Percentiles rank a stretch among this genome's conserved stretches.
These are phyloP conservation scores for Pogoniulus pusillus DNA, from an alignment of 2,797 vertebrate genomes.

Conservation along the genomic window DNA sequence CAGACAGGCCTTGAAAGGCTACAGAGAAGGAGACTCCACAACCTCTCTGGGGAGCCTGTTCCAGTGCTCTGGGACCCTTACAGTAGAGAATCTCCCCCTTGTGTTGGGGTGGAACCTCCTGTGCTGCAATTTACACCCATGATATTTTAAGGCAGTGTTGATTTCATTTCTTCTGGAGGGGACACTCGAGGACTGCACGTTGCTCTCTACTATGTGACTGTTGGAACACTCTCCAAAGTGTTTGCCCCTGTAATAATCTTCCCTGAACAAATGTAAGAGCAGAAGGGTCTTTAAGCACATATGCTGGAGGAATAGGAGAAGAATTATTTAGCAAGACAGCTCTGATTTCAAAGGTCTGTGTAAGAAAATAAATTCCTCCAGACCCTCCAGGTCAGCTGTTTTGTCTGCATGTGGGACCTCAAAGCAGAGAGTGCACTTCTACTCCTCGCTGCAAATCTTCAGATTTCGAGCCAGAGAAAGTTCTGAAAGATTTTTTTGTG, in stretches of 20 bases:
- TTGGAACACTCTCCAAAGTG: not conserved
- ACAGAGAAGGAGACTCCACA: no score
- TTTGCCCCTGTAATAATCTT: not conserved
- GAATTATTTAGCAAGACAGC: not conserved
- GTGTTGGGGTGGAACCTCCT: no score
- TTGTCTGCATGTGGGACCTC: slow-evolving; percentile 28
- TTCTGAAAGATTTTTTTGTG: slow-evolving; percentile 40
- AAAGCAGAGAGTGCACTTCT: not conserved
- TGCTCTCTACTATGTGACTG: no score
- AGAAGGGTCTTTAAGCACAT: not conserved
- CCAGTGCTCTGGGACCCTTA: no score
- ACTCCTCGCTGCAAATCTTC: slow-evolving; percentile 16
- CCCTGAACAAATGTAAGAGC: not conserved
- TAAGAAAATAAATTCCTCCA: slow-evolving; percentile 22
- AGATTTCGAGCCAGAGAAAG: slow-evolving; percentile 22
- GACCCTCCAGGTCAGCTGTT: slow-evolving; percentile 7
- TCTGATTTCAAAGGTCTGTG: slow-evolving; percentile 21
- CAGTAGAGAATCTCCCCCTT: no score
- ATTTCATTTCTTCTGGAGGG: no score
- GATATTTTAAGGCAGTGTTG: no score
- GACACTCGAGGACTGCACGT: no score
- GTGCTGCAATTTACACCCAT: no score
- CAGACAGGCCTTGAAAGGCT: no score
- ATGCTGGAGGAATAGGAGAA: not conserved
- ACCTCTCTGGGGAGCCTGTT: no score